Base-by-base conservation (phyloP, 2,888 invertebrate genomes). In the Hanleya hanleyi region DNA sequence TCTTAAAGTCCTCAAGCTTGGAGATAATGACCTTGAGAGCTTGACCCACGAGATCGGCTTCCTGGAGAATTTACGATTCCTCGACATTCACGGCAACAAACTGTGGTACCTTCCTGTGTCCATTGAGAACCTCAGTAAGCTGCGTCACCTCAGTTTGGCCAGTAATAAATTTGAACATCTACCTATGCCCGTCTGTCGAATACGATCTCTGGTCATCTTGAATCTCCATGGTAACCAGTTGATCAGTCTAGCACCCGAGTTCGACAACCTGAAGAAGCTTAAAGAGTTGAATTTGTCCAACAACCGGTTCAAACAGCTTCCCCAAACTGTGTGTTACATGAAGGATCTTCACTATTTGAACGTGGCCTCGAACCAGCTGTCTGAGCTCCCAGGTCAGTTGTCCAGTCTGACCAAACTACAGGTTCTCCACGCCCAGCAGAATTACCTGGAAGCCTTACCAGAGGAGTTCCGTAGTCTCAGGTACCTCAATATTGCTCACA, bases 31-130 rank as follows among this genome's bases (percentile, higher is more conserved):
- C 64, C 81, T 88, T 75, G 89, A 89, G 69, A 81, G 81, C 41
- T 69, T 90, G 1, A 88, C 89, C 4, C 83, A 84, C 71, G 86
- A 87, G 67, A 76, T 89, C 6, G 86, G 88, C n/a, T 69, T 76
- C 5, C 74, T 90, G 65, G 75, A 78, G 7, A 81, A 83, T 49
- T 78, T 90, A 32, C 74, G 81, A 26, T 77, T 81, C 33, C 78
- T 90, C 18, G 88, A 89, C 61, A 71, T 89, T 12, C 85, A 86
- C 37, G 77, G 82, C 22, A 90, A 90, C 81, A 80, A 78, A 33
- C 77, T 90, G 26, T 88, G 87, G 86, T 84, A 86, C 67, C 72
- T 90, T 7, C 89, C 90, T 4, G 85, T 86, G 66, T 83, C 86
- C 29, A 74, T 88, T 9, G 80, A 78, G 35, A 82, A 83, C 37